Conservation (phyloP, 2,888 invertebrate genomes). For the Brachylomia viminalis region DNA sequence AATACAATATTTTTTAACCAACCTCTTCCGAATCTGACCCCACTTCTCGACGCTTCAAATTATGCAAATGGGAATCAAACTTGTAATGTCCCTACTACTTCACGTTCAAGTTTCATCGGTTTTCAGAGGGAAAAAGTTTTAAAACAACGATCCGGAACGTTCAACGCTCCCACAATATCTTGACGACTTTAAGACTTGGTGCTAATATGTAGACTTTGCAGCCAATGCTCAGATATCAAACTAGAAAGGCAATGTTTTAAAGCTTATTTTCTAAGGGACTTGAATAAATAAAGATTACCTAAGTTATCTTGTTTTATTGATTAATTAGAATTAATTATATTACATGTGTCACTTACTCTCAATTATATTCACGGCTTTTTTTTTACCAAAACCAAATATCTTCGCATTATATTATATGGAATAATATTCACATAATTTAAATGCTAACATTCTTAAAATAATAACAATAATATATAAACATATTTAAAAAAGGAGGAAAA, state of each 20-base stretch:
- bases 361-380: no score
- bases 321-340: no score
- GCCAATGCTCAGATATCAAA: not conserved
- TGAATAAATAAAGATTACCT: not conserved
- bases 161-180: constrained; percentile 17
- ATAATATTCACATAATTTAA: no score
- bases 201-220: not conserved
- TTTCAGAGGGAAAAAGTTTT: constrained; percentile 38
- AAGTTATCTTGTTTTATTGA: no score
- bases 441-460: no score
- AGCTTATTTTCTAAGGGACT: not conserved
- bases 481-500: no score
- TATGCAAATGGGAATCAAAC: constrained; percentile 61
- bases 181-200: constrained; percentile 1
- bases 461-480: no score
- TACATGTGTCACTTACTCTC: no score
- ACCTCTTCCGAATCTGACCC: constrained; percentile 3
- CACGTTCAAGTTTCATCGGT: constrained; percentile 48
- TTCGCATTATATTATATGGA: no score
- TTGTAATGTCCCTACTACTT: constrained; percentile 49
- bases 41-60: constrained; percentile 43
- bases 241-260: not conserved
- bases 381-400: no score
- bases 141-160: constrained; percentile 31
- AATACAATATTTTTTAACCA: not conserved